Evolutionary conservation across 2,888 invertebrate genomes (phyloP), one percentile per base, ranked within the genome.

Genomic region (Hydroisotoma schaefferi): DNA sequence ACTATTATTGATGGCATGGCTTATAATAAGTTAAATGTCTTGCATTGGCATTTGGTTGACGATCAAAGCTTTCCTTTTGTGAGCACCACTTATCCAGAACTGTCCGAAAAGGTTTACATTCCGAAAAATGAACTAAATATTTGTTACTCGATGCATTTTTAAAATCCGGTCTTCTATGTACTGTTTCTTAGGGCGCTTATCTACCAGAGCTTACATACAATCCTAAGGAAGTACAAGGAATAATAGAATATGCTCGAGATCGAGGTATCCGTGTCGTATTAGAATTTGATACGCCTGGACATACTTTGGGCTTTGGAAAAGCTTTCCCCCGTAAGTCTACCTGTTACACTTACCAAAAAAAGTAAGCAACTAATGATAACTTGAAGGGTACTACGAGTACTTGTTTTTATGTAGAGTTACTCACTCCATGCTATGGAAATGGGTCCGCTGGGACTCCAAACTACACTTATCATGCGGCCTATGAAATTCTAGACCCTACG

Each of bases 11-110:
- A 94, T 67, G 88, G 87, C 0, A 90, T 94, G 91, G 81, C 87
- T 0, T 88, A 88, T 76, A 94, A 92, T 75, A 95, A 97, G 78
- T 77, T 94, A 75, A 95, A 95, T 76, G 90, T 94, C 0, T 85
- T 95, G 63, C 94, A 95, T 76, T 95, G 95, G 94, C 95, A 95
- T 76, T 88, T 95, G 51, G 88, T 89, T 0, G 95, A 97, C 76
- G 93, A 94, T 75, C 88, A 90, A 74, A 90, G 93, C 68, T 97
- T 95, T 76, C 94, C 95, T 0, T 95, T 88, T 75, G 82, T 86
- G 70, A 94, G 93, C 75, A 78, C 77, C 43, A 80, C 75, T 38
- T 94, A 85, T 76, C 94, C 94, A 0, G 82, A 87, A 65, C 79
- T 94, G 51, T 63, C 68, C 3, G 38, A 61, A 38, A 68, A 61